Conservation (phyloP, 2,797 vertebrate species). For the Petrocephalus sullivani region DNA sequence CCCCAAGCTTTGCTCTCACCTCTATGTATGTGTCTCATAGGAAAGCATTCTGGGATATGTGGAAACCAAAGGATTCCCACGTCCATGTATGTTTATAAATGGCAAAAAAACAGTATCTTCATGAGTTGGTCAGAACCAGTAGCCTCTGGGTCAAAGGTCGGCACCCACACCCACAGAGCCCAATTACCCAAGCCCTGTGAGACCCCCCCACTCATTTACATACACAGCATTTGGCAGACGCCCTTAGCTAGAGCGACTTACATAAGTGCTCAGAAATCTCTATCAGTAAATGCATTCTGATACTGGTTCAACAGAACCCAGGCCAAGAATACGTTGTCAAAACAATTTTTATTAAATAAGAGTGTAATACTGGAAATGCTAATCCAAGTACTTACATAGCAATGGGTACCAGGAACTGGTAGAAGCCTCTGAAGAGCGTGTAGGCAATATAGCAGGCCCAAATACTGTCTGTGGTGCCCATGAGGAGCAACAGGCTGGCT, state of each 20-base stretch:
- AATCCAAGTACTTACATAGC: slow-evolving; percentile 74
- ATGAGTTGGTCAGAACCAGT: not conserved
- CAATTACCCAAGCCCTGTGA: not conserved
- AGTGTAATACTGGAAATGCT: too few species aligned
- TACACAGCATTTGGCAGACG: too few species aligned
- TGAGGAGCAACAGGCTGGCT: slow-evolving; percentile 76
- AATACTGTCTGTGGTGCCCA: slow-evolving; percentile 67
- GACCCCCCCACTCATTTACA: not conserved
- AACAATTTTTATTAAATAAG: too few species aligned
- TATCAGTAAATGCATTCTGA: too few species aligned
- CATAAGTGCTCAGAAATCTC: too few species aligned
- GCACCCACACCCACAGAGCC: not conserved
- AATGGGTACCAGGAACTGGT: slow-evolving; percentile 93
- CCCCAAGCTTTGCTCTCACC: not conserved
- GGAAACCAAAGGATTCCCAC: not conserved
- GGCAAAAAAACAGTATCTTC: not conserved
- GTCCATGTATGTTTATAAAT: not conserved
- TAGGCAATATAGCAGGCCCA: slow-evolving; percentile 83
- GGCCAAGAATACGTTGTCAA: too few species aligned
- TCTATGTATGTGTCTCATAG: not conserved
- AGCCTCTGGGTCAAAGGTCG: not conserved
- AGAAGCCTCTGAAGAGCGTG: slow-evolving; percentile 74
- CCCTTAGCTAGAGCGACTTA: too few species aligned
- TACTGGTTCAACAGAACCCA: too few species aligned
- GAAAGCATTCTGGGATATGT: not conserved